Base-by-base conservation (phyloP, 53 echinoderm and acorn worm species). In the Crossaster papposus region DNA sequence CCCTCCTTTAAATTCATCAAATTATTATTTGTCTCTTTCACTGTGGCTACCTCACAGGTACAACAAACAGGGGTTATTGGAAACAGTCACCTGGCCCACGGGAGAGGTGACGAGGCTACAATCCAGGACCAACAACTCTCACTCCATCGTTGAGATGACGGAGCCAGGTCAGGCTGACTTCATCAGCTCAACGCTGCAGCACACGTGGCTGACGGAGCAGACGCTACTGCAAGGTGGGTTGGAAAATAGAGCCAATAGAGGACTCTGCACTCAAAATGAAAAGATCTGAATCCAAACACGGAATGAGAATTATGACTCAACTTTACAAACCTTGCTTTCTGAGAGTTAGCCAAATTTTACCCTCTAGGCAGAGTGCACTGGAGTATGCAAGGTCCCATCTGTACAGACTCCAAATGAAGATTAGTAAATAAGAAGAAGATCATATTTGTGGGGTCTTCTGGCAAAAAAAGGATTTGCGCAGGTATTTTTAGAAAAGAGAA, bases 11-110 rank as follows among this genome's bases (percentile, higher is more conserved):
- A 44, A 44, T 44, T 44, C 44, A 44, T 9, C 1, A 7, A 4
- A 62, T 62, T 1, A 23, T 68, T 68, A 10, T 23, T 24, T 24
- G 24, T 68, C 28, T 11, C 28, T 68, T 68, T 68, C 68, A 20
- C 10, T 58, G 58, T 58, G 17, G 15, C 58, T 8, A 0, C 15
- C 58, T 58, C 17, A 20, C 79, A 96, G 96, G 44, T 96, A 96
- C 81, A 84, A 94, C 52, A 54, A 90, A 8, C 79, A 86, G 81
- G 96, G 96, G 31, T 87, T 72, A 20, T 80, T 96, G 44, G 73
- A 85, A 26, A 64, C 82, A 36, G 90, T 89, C 15, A 80, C 73
- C 4, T 94, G 94, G 94, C 89, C 94, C 22, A 89, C 94, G 22
- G 94, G 94, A 55, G 85, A 94, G 79, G 86, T 94, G 22, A 74